Base-by-base conservation (phyloP, 2,888 invertebrate species). In the Operophtera brumata region DNA sequence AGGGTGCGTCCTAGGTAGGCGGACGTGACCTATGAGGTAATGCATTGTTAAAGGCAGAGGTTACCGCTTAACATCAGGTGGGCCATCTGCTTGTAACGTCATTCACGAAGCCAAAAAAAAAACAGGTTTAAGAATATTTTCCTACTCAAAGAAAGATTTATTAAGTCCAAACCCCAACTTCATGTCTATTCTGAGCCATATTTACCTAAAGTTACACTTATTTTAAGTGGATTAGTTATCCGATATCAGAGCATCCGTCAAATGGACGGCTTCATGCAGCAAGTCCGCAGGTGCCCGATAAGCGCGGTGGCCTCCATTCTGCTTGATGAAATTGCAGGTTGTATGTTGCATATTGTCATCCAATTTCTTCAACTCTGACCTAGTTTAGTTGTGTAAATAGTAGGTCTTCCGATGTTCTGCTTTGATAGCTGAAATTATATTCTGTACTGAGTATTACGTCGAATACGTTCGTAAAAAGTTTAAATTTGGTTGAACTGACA, bases 281-380 rank as follows among this genome's bases (percentile, higher is more conserved):
- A 64, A 71, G 80, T 80, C 80, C 80, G 82, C 83, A 86, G 84
- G 84, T 86, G 84, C 75, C 80, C 78, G 84, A 85, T 86, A 84
- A 83, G 78, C 73, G 70, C 67, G 76, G 80, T 80, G 77, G 73
- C 71, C 67, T 64, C 66, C 67, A 71, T 72, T 67, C 71, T 67
- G 66, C 70, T 71, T 79, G 82, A 84, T 84, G 81, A 78, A 82
- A 84, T 86, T 84, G 80, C 77, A 71, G 67, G 74, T 74, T 73
- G 70, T 69, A 64, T 67, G 71, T 73, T 80, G 78, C 77, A 80
- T 79, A 78, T 78, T 80, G 71, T 63, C 66, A 64, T 66, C 65
- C 62, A 35, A 54, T 53, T 52, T 57, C 53, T 49, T 62, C 58
- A 64, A 44, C 55, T 64, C 47, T 58, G 61, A 50, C 47, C 50